phyloP scores from a whole-genome alignment of 2,113 vertebrate genomes.

The Merops nubicus region DNA sequence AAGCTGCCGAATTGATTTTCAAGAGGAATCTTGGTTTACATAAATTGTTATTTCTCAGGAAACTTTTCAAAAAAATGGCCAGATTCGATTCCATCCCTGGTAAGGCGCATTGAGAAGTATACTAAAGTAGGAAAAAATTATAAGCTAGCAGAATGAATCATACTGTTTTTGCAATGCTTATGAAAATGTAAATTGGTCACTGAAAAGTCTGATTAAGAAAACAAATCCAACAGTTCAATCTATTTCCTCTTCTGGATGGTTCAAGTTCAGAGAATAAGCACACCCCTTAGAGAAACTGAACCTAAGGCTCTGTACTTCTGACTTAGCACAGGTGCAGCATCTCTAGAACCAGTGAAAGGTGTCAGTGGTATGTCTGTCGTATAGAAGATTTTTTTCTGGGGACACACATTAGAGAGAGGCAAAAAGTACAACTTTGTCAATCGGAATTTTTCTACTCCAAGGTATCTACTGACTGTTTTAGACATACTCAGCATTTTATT shows the following conservation, averaged over 20 bases:
- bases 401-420: background rate
- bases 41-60: constrained; percentile 33
- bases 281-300: background rate
- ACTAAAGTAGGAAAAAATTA: background rate
- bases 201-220: background rate
- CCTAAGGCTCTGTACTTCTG: background rate
- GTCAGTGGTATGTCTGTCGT: background rate
- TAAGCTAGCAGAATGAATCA: background rate
- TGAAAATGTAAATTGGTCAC: background rate
- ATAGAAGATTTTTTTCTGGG: background rate
- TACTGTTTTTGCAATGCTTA: background rate
- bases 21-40: constrained; percentile 38
- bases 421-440: background rate
- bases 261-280: background rate
- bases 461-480: background rate
- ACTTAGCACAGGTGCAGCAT: background rate
- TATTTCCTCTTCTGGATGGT: background rate
- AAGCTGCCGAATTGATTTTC: constrained; percentile 54
- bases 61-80: background rate
- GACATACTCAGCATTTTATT: background rate
- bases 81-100: background rate
- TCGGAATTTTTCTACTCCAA: background rate
- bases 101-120: background rate
- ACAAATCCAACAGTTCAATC: background rate
- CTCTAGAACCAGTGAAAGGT: background rate